Evolutionary conservation across 2,888 invertebrate genomes (phyloP).

Genomic region (Agrotis ipsilon): DNA sequence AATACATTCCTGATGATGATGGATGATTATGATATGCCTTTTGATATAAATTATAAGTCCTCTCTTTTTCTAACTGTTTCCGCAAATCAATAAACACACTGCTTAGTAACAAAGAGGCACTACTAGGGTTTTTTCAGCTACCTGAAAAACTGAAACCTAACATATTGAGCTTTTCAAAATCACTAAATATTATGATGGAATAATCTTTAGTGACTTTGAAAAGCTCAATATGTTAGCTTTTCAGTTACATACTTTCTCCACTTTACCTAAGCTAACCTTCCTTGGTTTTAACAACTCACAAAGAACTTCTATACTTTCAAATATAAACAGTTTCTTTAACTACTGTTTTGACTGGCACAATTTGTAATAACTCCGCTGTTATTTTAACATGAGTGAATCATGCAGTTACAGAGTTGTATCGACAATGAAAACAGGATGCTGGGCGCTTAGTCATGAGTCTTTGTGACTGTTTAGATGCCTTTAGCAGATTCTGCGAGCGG

Average conservation of each 20-base stretch:
- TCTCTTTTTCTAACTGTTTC: not conserved
- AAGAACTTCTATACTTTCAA: conserved; percentile 34
- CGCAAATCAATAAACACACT: too few species aligned
- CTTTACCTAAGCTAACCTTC: too few species aligned
- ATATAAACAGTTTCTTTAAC: conserved; percentile 47
- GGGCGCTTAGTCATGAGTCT: conserved; percentile 74
- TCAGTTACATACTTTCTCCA: too few species aligned
- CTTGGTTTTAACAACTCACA: conserved; percentile 2
- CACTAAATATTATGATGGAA: too few species aligned
- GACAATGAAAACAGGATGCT: conserved; percentile 81
- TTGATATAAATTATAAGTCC: not conserved
- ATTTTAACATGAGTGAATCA: conserved; percentile 70
- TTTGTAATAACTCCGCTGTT: conserved; percentile 65
- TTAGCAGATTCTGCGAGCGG: conserved; percentile 36
- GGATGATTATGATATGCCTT: not conserved
- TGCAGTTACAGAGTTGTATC: conserved; percentile 70
- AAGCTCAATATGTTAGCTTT: too few species aligned
- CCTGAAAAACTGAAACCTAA: not conserved
- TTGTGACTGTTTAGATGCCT: conserved; percentile 63
- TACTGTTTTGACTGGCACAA: conserved; percentile 61
- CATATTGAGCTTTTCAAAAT: too few species aligned
- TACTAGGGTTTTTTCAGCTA: not conserved
- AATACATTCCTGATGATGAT: conserved; percentile 11
- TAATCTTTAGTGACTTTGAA: too few species aligned
- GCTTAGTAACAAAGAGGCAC: too few species aligned